Percentiles rank a stretch among this genome's conserved stretches.
Conservation (phyloP, 1,140 invertebrate species). For the Drosophila ficusphila region DNA sequence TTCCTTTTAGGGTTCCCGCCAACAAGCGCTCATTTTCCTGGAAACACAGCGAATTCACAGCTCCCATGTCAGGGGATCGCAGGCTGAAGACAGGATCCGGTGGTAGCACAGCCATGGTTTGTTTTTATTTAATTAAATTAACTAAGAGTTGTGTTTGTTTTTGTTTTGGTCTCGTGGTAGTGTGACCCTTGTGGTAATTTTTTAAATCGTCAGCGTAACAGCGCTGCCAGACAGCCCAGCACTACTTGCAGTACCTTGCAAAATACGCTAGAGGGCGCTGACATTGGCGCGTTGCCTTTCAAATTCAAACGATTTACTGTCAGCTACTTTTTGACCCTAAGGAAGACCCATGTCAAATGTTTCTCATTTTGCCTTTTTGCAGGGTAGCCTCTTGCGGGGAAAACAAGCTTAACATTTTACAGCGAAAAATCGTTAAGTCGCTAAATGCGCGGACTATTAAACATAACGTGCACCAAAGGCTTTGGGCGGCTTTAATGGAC, state of each 20-base stretch:
- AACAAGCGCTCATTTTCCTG: slow-evolving; percentile 87
- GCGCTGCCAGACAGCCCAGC: background rate
- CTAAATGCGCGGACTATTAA: slow-evolving; percentile 46
- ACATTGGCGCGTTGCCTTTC: background rate
- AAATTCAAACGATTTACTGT: slow-evolving; percentile 7
- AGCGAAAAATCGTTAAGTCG: slow-evolving; percentile 56
- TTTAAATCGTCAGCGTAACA: background rate
- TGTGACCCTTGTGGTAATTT: background rate
- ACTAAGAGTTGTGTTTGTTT: slow-evolving; percentile 20
- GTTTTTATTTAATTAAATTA: slow-evolving; percentile 24
- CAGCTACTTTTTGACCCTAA: background rate
- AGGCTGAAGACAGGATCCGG: slow-evolving; percentile 88
- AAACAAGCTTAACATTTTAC: slow-evolving; percentile 48
- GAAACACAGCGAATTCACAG: slow-evolving; percentile 88
- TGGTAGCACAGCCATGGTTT: slow-evolving; percentile 85
- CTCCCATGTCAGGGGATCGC: slow-evolving; percentile 88
- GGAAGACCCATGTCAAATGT: background rate
- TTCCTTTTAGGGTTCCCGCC: slow-evolving; percentile 88
- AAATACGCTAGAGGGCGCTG: slow-evolving; percentile 9
- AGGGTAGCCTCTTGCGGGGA: slow-evolving; percentile 7
- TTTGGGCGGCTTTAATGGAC: slow-evolving; percentile 60
- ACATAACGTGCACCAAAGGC: slow-evolving; percentile 53
- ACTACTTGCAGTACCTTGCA: background rate
- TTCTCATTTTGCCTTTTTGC: background rate
- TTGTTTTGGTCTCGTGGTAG: slow-evolving; percentile 15